Conservation (phyloP, 1,140 invertebrate species). For the Drosophila seguyi region DNA sequence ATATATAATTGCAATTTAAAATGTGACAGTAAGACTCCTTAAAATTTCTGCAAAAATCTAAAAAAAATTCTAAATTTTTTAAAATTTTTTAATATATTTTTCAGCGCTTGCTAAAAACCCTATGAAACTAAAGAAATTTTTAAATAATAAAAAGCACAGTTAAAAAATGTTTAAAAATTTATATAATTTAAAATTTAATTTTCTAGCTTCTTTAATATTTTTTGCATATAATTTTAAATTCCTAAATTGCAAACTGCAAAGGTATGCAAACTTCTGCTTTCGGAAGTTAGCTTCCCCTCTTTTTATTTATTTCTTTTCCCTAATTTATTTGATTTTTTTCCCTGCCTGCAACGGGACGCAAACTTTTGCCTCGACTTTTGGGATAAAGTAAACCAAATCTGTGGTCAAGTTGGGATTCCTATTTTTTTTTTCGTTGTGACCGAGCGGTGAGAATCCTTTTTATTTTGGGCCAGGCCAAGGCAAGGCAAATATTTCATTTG, state of each 20-base stretch:
- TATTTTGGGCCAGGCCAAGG: neutral
- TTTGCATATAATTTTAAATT: neutral
- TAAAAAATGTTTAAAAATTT: neutral
- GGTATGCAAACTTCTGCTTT: neutral
- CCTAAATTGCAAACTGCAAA: neutral
- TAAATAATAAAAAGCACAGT: too few species aligned
- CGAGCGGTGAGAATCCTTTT: slow-evolving; percentile 12
- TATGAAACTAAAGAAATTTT: neutral
- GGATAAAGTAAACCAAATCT: slow-evolving; percentile 32
- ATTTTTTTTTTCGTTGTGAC: neutral
- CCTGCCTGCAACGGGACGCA: neutral
- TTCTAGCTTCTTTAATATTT: neutral
- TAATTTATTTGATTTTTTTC: neutral
- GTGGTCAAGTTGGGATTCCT: slow-evolving; percentile 27
- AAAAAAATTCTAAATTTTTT: neutral
- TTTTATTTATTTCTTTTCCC: neutral
- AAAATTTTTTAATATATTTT: neutral
- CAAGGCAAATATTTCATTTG: slow-evolving; percentile 37
- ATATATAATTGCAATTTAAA: too few species aligned
- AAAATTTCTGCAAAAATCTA: too few species aligned
- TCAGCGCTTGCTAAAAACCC: neutral
- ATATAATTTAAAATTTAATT: too few species aligned
- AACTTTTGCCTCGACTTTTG: slow-evolving; percentile 22
- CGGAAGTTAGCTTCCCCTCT: neutral
- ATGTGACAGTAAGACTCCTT: too few species aligned